Base-by-base conservation (phyloP, 2,888 invertebrate species). In the Petrolisthes manimaculis region DNA sequence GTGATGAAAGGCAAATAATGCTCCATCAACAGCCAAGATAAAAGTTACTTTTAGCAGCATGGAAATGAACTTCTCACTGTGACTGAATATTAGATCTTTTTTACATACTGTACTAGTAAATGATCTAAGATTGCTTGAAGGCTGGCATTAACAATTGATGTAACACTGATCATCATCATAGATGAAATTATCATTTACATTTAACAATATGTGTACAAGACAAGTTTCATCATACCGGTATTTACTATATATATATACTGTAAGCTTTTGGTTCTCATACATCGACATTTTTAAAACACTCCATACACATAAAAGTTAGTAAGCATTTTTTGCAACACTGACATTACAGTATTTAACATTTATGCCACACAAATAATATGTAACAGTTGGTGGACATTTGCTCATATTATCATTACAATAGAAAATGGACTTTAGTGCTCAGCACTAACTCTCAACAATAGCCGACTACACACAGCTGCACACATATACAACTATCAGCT, bases 401-500 rank as follows among this genome's bases (percentile, higher is more conserved):
- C 12, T 77, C 74, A 37, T 37, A 54, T 55, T 77, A 85, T 79
- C 55, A 81, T 81, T 74, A 81, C 71, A 56, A 79, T 86, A 86
- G 53, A 86, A 86, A 86, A 86, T 86, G 86, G 86, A 86, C 86
- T 86, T 86, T 74, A 74, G 86, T 86, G 86, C 80, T 81, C 86
- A 54, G 74, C 86, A 86, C 86, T 51, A 74, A 80, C 69, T 86
- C 51, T 86, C 56, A 81, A 81, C 81, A 56, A 80, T 81, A 74
- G 67, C 54, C 71, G 37, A 56, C 37, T 56, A 67, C 53, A 78
- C 51, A 54, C 51, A 18, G 24, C 14, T 74, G n/a, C n/a, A 14
- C 53, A 54, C 54, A 78, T n/a, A 79, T 79, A 79, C 55, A n/a
- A 78, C 12, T 78, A 37, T 79, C 53, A 21, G 9, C 53, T 18